A percentile compares a stretch with the other conserved stretches of the same genome.
Evolutionary conservation across 2,797 vertebrate species (phyloP).

Genomic region (Enteromius radiatus): DNA sequence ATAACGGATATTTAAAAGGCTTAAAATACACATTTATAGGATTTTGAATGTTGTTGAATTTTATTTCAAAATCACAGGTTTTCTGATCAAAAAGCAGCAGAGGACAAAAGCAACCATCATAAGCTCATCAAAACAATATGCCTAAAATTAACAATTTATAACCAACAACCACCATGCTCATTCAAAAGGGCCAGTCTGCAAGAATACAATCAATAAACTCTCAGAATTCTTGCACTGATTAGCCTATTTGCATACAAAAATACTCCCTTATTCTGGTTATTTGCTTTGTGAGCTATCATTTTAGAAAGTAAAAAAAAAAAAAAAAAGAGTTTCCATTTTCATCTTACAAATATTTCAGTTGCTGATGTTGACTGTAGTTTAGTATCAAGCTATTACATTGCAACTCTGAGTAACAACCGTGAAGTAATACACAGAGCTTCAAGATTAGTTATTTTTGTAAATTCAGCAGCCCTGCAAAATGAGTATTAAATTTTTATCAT

Average conservation of each 20-base stretch:
- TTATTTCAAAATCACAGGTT: constrained; percentile 59
- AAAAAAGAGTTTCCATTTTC: background rate
- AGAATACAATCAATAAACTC: background rate
- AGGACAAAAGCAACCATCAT: constrained; percentile 34
- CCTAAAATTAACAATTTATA: background rate
- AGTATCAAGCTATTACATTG: constrained; percentile 10
- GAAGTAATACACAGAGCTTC: constrained; percentile 2
- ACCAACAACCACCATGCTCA: constrained; percentile 5
- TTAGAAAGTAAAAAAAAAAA: constrained; percentile 19
- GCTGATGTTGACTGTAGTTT: background rate
- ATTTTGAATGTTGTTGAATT: constrained; percentile 32
- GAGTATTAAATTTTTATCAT: constrained; percentile 18
- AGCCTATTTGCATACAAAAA: constrained; percentile 52
- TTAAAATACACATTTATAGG: constrained; percentile 16
- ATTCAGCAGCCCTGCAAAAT: constrained; percentile 39
- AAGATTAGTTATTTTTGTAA: background rate
- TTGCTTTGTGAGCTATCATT: constrained; percentile 17
- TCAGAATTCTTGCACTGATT: constrained; percentile 7
- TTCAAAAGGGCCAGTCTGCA: constrained; percentile 8
- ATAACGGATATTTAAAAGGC: background rate
- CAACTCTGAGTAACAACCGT: background rate
- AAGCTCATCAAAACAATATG: constrained; percentile 7
- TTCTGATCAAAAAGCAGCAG: constrained; percentile 50
- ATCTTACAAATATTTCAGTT: constrained; percentile 29
- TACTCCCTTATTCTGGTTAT: constrained; percentile 21